These are phyloP conservation scores for Therioaphis trifolii DNA, from an alignment of 2,888 invertebrate species.

Conservation along the genomic window DNA sequence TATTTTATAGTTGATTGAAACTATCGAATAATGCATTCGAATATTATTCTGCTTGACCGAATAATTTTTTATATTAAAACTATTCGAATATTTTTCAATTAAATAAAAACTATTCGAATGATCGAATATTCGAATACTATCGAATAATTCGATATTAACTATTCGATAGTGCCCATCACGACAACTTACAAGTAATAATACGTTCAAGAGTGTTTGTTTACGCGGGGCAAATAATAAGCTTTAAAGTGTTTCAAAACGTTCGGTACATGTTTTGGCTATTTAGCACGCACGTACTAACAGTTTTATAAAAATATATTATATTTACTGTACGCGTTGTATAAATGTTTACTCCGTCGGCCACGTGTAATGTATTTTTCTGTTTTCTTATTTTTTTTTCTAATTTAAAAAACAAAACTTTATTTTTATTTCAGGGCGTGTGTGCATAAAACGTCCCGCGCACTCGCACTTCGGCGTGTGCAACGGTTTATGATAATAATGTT, in stretches of 20 bases:
- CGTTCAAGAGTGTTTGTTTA: too few relatives aligned
- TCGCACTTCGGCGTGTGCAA: neutral
- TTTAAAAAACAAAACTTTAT: neutral
- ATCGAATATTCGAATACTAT: too few relatives aligned
- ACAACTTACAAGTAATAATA: too few relatives aligned
- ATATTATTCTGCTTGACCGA: too few relatives aligned
- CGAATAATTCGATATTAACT: too few relatives aligned
- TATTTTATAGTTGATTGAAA: too few relatives aligned
- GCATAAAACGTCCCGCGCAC: too few relatives aligned
- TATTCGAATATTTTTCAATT: too few relatives aligned
- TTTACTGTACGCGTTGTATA: neutral
- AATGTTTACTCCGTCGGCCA: neutral
- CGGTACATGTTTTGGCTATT: neutral
- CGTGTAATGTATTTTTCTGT: neutral
- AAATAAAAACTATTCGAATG: too few relatives aligned
- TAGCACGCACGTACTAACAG: neutral
- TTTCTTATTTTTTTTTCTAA: neutral
- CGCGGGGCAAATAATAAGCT: neutral
- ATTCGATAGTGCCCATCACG: too few relatives aligned
- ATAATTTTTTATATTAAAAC: too few relatives aligned
- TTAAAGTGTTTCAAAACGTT: neutral
- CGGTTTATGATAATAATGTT: neutral
- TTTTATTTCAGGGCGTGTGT: neutral
- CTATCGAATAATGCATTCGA: too few relatives aligned
- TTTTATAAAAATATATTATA: conserved; percentile 13